Conservation (phyloP, 2,888 invertebrate genomes). For the Girardia tigrina region DNA sequence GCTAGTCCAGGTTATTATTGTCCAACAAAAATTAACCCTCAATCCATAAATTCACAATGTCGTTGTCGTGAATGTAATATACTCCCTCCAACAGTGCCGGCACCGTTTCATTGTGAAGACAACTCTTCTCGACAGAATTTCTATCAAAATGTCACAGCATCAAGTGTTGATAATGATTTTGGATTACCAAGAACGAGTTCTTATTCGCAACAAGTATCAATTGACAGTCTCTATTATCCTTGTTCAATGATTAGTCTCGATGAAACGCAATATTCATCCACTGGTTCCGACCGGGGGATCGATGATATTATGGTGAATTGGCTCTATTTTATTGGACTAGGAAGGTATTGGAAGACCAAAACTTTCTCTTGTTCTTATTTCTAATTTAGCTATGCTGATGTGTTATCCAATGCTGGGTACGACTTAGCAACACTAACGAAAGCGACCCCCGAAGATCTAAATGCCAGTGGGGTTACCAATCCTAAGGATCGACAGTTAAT, state of each 20-base stretch:
- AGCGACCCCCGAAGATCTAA: slow-evolving; percentile 31
- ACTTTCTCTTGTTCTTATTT: neutral
- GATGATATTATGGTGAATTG: slow-evolving; percentile 14
- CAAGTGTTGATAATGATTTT: neutral
- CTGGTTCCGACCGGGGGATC: neutral
- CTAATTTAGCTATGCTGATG: neutral
- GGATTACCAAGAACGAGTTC: neutral
- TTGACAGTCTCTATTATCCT: slow-evolving; percentile 14
- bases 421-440: slow-evolving; percentile 26
- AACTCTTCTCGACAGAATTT: neutral
- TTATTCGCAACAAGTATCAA: neutral
- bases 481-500: slow-evolving; percentile 30
- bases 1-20: slow-evolving; percentile 16
- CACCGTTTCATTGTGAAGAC: neutral
- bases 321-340: slow-evolving; percentile 3
- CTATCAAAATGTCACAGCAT: slow-evolving; percentile 1
- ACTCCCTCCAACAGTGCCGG: neutral
- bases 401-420: slow-evolving; percentile 24
- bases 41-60: neutral
- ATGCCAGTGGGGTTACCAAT: slow-evolving; percentile 28
- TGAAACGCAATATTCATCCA: neutral
- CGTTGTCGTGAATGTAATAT: slow-evolving; percentile 19
- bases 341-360: neutral
- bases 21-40: neutral
- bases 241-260: slow-evolving; percentile 20